Conservation (phyloP, 2,888 invertebrate genomes). For the Drosophila yooni region DNA sequence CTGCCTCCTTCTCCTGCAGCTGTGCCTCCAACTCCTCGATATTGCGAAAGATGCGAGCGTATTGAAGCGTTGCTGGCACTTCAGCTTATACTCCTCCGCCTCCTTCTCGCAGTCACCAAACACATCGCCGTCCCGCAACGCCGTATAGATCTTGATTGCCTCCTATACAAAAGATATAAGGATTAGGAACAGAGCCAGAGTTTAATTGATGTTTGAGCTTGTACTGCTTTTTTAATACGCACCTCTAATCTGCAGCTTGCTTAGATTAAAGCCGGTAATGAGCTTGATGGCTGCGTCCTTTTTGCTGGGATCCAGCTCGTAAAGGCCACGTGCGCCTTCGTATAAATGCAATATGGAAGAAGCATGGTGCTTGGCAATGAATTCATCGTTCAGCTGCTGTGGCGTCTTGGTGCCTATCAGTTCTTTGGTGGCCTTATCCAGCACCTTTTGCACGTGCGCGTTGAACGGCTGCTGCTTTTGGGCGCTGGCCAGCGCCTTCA, state of each 20-base stretch:
- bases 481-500: slow-evolving; percentile 79
- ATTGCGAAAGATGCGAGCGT: slow-evolving; percentile 90
- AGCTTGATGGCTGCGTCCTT: slow-evolving; percentile 88
- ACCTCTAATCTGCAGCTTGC: slow-evolving; percentile 83
- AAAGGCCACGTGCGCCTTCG: slow-evolving; percentile 93
- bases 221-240: not conserved
- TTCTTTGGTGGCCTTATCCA: slow-evolving; percentile 83
- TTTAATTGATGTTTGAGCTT: not conserved
- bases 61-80: slow-evolving; percentile 91
- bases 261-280: slow-evolving; percentile 86
- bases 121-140: slow-evolving; percentile 90
- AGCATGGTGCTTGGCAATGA: slow-evolving; percentile 87
- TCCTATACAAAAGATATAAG: slow-evolving; percentile 86
- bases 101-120: slow-evolving; percentile 91
- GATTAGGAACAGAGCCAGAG: not conserved
- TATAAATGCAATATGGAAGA: slow-evolving; percentile 90
- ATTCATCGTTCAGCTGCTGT: slow-evolving; percentile 89
- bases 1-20: slow-evolving; percentile 71
- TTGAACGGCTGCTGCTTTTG: slow-evolving; percentile 68
- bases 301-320: slow-evolving; percentile 89
- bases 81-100: slow-evolving; percentile 89
- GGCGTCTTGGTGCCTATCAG: slow-evolving; percentile 87
- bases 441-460: slow-evolving; percentile 81
- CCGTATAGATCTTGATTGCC: slow-evolving; percentile 92
- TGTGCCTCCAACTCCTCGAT: slow-evolving; percentile 76